These are phyloP conservation scores for Melanotaenia nigrans DNA, from an alignment of 2,797 vertebrate genomes.

Conservation along the genomic window DNA sequence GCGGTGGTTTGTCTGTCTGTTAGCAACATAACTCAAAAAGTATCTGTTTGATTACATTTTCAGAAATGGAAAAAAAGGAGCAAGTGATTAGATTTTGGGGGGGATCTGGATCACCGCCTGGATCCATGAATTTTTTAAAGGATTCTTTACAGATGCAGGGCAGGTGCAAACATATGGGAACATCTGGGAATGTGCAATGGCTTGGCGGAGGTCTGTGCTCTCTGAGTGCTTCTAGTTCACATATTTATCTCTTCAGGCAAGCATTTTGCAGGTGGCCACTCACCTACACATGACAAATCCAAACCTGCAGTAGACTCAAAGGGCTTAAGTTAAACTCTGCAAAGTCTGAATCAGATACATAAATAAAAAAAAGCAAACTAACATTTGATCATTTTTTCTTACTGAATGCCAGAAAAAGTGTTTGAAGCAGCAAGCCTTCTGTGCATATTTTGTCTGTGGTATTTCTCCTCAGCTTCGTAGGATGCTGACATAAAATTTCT, in stretches of 20 bases:
- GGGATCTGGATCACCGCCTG: too few relatives aligned
- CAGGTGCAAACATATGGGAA: too few relatives aligned
- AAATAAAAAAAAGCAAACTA: conserved; percentile 20
- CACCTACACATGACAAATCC: conserved; percentile 27
- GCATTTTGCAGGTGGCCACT: conserved; percentile 36
- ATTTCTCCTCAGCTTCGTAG: conserved; percentile 41
- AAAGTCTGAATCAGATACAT: conserved; percentile 26
- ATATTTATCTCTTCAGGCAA: not conserved
- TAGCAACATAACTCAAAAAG: too few relatives aligned
- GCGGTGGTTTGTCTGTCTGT: too few relatives aligned
- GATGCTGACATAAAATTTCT: conserved; percentile 49
- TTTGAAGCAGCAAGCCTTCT: conserved; percentile 16
- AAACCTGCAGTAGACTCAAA: conserved; percentile 19
- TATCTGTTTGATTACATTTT: too few relatives aligned
- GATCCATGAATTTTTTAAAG: too few relatives aligned
- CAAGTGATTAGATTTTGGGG: too few relatives aligned
- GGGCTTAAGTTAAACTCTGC: conserved; percentile 24
- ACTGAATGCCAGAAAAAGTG: conserved; percentile 26
- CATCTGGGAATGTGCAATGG: too few relatives aligned
- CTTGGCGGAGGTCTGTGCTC: too few relatives aligned
- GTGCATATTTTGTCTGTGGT: conserved; percentile 32
- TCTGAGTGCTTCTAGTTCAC: too few relatives aligned
- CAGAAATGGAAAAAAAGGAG: too few relatives aligned
- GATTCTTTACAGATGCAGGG: too few relatives aligned
- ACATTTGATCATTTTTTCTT: conserved; percentile 32